Evolutionary conservation across 2,888 invertebrate genomes (phyloP).

Genomic region (Ectropis crepuscularia): DNA sequence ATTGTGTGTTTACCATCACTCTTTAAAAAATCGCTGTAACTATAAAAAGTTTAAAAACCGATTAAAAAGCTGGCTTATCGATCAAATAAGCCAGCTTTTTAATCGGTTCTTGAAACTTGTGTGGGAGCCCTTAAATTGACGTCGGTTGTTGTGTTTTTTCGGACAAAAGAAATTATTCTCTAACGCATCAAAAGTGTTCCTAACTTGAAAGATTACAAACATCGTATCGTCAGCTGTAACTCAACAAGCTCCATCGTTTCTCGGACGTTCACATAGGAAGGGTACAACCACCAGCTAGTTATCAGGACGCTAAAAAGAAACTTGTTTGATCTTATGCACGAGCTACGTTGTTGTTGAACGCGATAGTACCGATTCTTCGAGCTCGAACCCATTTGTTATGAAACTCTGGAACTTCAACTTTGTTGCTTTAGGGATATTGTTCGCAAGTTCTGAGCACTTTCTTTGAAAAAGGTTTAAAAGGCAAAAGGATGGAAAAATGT

Average conservation of each 20-base stretch:
- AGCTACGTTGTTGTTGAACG: conserved; percentile 9
- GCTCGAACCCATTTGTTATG: conserved; percentile 10
- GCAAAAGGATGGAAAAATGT: background rate
- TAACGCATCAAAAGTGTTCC: background rate
- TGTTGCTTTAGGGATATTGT: conserved; percentile 8
- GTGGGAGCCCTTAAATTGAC: too few relatives aligned
- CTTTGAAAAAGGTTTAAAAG: background rate
- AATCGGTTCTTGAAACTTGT: too few relatives aligned
- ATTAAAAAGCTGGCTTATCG: too few relatives aligned
- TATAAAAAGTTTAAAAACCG: too few relatives aligned
- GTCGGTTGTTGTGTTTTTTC: too few relatives aligned
- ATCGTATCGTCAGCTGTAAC: conserved; percentile 2
- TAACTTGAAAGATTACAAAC: background rate
- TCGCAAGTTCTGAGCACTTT: conserved; percentile 11
- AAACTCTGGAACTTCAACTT: conserved; percentile 9
- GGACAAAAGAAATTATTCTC: too few relatives aligned
- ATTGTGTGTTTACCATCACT: too few relatives aligned
- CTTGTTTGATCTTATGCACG: conserved; percentile 26
- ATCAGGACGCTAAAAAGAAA: conserved; percentile 17
- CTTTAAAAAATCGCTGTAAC: too few relatives aligned
- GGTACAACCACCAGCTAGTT: conserved; percentile 17
- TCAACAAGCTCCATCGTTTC: background rate
- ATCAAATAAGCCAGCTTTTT: too few relatives aligned
- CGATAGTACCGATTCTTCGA: conserved; percentile 13
- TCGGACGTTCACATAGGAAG: conserved; percentile 11